Base-by-base conservation (phyloP, 2,888 invertebrate genomes). In the Himalopsyche tibetana region DNA sequence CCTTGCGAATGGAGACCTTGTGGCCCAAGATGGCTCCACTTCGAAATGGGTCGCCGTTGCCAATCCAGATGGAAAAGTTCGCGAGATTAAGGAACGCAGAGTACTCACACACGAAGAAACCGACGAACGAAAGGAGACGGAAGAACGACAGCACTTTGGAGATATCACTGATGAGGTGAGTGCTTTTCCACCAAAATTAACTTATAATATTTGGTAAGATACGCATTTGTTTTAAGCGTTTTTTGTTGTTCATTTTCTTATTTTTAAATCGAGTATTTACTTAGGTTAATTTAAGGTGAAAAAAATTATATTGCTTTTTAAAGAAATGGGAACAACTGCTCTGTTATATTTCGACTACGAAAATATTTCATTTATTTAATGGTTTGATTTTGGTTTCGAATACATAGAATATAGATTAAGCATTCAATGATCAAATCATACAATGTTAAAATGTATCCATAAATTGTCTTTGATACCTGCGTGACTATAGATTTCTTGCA, bases 91-190 rank as follows among this genome's bases (percentile, higher is more conserved):
- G 90, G 97, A 97, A 91, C 95, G 95, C 89, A 94, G 95, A 51
- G 95, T 97, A 86, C 94, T 96, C 89, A 97, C 97, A 80, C 94
- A 97, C 87, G 97, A 97, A 91, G 96, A 97, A 90, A 96, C 95
- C 80, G 96, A 97, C 90, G 96, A 97, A 89, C 95, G 95, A 56
- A 93, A 95, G 88, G 97, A 98, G 92, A 97, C 96, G 0, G 97
- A 98, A 92, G 97, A 98, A 92, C 94, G 96, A 87, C 95, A 96
- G 89, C 96, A 97, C 90, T 93, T 95, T 85, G 97, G 97, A 55
- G 96, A 97, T 90, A 96, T 97, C 90, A 96, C 97, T 83, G 97
- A 98, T 91, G 95, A 97, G 94, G 98, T 97, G 90, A 94, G 95
- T 92, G 40, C 38, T 19, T 63, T 63, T 63, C 28, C n/a, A 28